Percentiles rank a stretch among this genome's conserved stretches.
Evolutionary conservation across 2,797 vertebrate species (phyloP).

Genomic region (Morelia viridis): DNA sequence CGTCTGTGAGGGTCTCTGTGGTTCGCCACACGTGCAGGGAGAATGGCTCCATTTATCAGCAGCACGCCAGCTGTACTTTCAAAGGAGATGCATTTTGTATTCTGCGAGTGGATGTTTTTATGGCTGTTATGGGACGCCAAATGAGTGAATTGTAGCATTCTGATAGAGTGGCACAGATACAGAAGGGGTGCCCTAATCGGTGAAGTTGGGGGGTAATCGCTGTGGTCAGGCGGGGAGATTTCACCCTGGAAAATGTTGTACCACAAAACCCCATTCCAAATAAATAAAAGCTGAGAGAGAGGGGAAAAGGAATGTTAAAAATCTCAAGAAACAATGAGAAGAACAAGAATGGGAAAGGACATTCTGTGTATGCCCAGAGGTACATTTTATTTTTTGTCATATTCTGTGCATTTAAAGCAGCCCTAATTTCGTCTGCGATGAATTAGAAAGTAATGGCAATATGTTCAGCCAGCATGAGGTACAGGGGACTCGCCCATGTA

Average conservation of each 20-base stretch:
- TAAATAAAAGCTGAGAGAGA: neutral
- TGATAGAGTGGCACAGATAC: neutral
- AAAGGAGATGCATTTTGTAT: constrained; percentile 30
- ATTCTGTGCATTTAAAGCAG: neutral
- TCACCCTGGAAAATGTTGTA: neutral
- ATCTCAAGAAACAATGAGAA: neutral
- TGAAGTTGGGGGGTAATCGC: neutral
- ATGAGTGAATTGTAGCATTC: neutral
- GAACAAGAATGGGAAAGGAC: neutral
- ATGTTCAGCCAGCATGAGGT: neutral
- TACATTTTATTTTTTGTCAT: neutral
- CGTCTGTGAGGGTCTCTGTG: constrained; percentile 12
- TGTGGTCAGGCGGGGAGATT: too few relatives aligned
- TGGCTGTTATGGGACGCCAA: constrained; percentile 6
- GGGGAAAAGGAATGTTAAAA: too few relatives aligned
- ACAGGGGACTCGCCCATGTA: neutral
- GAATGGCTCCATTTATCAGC: constrained; percentile 35
- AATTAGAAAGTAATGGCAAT: neutral
- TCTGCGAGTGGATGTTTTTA: constrained; percentile 19
- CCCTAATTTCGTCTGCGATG: neutral
- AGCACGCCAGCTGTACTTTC: constrained; percentile 32
- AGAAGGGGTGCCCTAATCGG: neutral
- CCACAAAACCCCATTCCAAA: neutral
- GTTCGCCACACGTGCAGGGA: constrained; percentile 16
- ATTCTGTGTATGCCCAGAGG: neutral